A percentile compares a stretch with the other conserved stretches of the same genome.
Conservation (phyloP, 1,140 invertebrate genomes). For the Venustaconcha ellipsiformis region DNA sequence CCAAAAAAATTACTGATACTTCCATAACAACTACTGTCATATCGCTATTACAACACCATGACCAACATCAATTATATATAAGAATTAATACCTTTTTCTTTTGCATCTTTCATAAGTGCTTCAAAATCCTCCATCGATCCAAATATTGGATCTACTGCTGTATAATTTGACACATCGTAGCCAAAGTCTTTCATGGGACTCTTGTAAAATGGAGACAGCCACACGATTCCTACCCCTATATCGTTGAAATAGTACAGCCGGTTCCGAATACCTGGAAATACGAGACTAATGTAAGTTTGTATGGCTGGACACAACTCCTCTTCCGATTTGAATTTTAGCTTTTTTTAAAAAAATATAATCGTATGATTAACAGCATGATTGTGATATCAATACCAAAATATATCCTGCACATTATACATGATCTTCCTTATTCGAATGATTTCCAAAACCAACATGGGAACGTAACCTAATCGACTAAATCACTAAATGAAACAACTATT, state of each 20-base stretch:
- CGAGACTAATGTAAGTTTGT: not conserved
- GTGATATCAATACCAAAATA: too few relatives aligned
- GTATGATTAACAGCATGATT: not conserved
- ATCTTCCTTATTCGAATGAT: too few relatives aligned
- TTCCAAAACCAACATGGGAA: too few relatives aligned
- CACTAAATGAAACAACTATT: too few relatives aligned
- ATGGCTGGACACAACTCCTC: not conserved
- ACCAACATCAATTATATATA: not conserved
- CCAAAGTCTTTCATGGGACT: constrained; percentile 80
- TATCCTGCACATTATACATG: too few relatives aligned
- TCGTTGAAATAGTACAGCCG: constrained; percentile 71
- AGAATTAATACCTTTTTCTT: constrained; percentile 57
- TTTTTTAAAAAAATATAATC: not conserved
- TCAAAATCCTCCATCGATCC: constrained; percentile 83
- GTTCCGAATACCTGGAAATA: constrained; percentile 42
- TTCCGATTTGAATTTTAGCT: not conserved
- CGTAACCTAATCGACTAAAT: too few relatives aligned
- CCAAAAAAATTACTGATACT: too few relatives aligned
- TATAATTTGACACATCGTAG: constrained; percentile 81
- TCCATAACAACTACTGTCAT: too few relatives aligned
- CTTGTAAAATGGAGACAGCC: constrained; percentile 81
- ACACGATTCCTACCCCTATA: constrained; percentile 76
- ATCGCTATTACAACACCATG: too few relatives aligned
- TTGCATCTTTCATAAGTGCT: constrained; percentile 70
- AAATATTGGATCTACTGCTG: constrained; percentile 78